A percentile compares a stretch with the other conserved stretches of the same genome.
Conservation (phyloP, 2,888 invertebrate genomes). For the Neoascia interrupta region DNA sequence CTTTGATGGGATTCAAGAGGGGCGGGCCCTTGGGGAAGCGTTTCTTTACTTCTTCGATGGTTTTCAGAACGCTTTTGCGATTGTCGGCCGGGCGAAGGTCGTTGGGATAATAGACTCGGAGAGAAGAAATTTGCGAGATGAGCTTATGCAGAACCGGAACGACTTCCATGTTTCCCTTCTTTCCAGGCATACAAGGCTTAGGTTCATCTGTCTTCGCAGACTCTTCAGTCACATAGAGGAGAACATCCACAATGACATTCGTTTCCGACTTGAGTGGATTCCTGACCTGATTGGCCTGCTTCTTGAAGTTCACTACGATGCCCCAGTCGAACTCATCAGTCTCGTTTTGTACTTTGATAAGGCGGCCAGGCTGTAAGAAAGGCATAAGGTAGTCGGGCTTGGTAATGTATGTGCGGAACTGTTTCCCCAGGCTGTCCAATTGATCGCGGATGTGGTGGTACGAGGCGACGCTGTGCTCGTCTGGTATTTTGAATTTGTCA, state of each 20-base stretch:
- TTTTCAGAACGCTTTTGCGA: constrained; percentile 90
- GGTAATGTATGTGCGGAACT: constrained; percentile 90
- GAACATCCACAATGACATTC: constrained; percentile 87
- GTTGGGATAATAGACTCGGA: constrained; percentile 93
- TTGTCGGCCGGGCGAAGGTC: constrained; percentile 93
- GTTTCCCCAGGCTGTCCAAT: constrained; percentile 86
- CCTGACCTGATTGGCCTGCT: constrained; percentile 81
- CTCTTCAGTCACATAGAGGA: constrained; percentile 88
- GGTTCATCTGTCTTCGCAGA: constrained; percentile 83
- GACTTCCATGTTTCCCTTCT: constrained; percentile 87
- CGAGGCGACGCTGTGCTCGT: constrained; percentile 88
- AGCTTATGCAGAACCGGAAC: constrained; percentile 91
- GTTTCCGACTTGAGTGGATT: constrained; percentile 81
- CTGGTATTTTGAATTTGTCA: constrained; percentile 83
- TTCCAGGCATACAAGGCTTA: constrained; percentile 85
- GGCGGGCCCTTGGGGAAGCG: constrained; percentile 94
- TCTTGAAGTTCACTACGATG: constrained; percentile 94
- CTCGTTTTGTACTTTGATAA: constrained; percentile 94
- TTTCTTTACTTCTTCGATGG: constrained; percentile 92
- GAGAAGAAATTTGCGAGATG: constrained; percentile 92
- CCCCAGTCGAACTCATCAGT: constrained; percentile 97
- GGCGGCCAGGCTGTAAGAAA: constrained; percentile 95
- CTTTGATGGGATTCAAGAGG: constrained; percentile 93
- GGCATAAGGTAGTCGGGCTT: constrained; percentile 94
- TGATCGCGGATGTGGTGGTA: constrained; percentile 93